Evolutionary conservation across 2,797 vertebrate genomes (phyloP), one percentile per base, ranked within the genome.

Genomic region (Tokudaia tokunoshimensis): DNA sequence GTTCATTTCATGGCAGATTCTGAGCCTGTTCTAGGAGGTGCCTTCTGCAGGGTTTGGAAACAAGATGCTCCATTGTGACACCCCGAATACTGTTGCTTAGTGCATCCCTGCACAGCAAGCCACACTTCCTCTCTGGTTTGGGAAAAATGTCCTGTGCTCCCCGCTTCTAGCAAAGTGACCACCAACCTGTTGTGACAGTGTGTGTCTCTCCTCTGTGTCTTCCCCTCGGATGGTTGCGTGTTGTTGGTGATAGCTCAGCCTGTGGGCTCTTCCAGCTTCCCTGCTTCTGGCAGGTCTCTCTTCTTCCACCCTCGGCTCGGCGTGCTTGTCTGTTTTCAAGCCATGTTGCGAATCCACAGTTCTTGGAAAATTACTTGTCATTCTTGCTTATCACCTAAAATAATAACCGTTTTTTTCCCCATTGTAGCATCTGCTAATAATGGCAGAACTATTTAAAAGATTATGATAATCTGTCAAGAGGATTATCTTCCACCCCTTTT

Each of bases 361-460:
- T 80, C 57, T 41, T 37, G 11, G 74, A 75, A 79, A 92, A 44
- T 76, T 59, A 63, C 78, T 85, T 91, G 81, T 96, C 94, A 83
- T 94, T 94, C 79, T 85, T 93, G 55, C 88, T 97, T 92, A 83
- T 95, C 81, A 80, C 20, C 26, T 83, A 88, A 84, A 92, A 67
- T 96, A 94, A 70, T 79, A 92, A 82, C 94, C 89, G 15, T 24
- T 81, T 52, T 52, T 82, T 89, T 61, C 20, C 19, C 82, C 67
- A 0, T 83, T 74, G 82, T 90, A 59, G 59, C 70, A 52, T 92
- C 92, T 95, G 29, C 67, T 92, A 76, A 86, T 87, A 96, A 89
- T 86, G 81, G 67, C 81, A 91, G 91, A 82, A 90, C 75, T 95
- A 86, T 88, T 92, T 74, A 61, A 83, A 89, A 0, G 67, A 59